These are phyloP conservation scores for Apodemia zela DNA, from an alignment of 2,888 invertebrate species.

Conservation along the genomic window DNA sequence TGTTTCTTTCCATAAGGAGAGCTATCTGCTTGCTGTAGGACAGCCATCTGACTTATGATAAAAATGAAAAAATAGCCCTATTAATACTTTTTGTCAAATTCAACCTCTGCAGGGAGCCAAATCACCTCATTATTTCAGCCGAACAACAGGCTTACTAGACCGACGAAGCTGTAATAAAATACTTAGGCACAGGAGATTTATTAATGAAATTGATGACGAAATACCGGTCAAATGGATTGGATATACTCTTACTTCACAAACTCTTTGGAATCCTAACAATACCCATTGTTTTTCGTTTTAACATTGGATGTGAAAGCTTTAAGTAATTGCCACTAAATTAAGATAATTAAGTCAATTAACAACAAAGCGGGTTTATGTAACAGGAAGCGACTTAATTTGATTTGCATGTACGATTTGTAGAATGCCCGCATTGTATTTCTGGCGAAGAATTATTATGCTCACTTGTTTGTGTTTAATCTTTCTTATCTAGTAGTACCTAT, in stretches of 20 bases:
- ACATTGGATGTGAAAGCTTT: slow-evolving; percentile 7
- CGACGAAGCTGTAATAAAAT: not conserved
- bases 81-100: too few relatives aligned
- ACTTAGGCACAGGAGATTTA: not conserved
- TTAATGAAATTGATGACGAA: not conserved
- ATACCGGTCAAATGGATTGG: not conserved
- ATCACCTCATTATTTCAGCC: too few relatives aligned
- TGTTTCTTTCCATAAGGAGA: too few relatives aligned
- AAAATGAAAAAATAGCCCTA: too few relatives aligned
- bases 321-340: slow-evolving; percentile 17
- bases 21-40: too few relatives aligned
- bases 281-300: slow-evolving; percentile 2
- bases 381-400: slow-evolving; percentile 19
- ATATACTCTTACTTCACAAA: not conserved
- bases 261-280: not conserved
- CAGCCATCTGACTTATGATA: too few relatives aligned
- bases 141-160: too few relatives aligned
- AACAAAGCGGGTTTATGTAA: slow-evolving; percentile 5
- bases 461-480: not conserved
- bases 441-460: not conserved
- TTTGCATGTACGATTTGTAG: slow-evolving; percentile 14
- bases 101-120: too few relatives aligned
- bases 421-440: slow-evolving; percentile 5
- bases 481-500: not conserved
- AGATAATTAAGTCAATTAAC: slow-evolving; percentile 23